A percentile compares a stretch with the other conserved stretches of the same genome.
These are phyloP conservation scores for Callaeas wilsoni DNA, from an alignment of 2,113 vertebrate species.

Conservation along the genomic window DNA sequence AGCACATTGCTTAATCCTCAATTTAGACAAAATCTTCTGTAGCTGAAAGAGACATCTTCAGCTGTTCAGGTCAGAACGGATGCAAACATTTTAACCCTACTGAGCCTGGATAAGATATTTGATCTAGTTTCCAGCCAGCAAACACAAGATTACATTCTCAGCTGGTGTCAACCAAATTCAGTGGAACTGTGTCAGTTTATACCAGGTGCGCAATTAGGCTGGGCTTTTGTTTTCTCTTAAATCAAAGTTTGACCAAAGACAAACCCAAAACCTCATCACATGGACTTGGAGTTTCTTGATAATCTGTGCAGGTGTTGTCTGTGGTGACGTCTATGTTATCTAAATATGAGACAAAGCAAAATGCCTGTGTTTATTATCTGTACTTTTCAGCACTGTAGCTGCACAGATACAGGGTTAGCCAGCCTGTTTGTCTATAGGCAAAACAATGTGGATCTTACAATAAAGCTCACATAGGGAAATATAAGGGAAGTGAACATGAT, in stretches of 20 bases:
- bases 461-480: neutral
- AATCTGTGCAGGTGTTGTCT: neutral
- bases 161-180: neutral
- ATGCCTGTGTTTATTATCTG: neutral
- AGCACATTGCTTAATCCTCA: neutral
- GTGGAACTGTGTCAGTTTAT: neutral
- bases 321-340: neutral
- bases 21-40: neutral
- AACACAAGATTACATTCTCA: neutral
- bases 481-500: neutral
- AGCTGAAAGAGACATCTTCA: constrained; percentile 12
- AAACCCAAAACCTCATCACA: neutral
- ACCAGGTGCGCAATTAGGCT: neutral
- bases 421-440: neutral
- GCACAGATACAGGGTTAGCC: neutral
- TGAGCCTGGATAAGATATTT: neutral
- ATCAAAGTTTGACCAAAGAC: neutral
- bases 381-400: neutral
- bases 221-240: constrained; percentile 25
- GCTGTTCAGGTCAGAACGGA: neutral
- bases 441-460: neutral
- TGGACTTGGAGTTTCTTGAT: neutral
- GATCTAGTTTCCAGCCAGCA: neutral
- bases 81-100: neutral
- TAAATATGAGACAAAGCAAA: neutral